A percentile compares a stretch with the other conserved stretches of the same genome.
Conservation (phyloP, 2,888 invertebrate genomes). For the Muschampia staudingeri region DNA sequence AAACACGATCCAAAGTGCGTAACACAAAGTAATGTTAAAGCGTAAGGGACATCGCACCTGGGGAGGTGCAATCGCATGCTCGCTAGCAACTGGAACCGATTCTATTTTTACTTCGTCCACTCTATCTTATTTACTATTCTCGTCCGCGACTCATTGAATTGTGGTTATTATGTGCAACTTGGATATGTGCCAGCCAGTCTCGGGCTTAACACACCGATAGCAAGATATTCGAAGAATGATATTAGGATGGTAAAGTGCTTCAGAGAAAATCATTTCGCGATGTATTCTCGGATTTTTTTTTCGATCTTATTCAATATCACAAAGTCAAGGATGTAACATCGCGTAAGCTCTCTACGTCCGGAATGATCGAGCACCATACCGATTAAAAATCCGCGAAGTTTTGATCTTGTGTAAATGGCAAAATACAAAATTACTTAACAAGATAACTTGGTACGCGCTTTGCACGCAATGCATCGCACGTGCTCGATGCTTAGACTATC, state of each 20-base stretch:
- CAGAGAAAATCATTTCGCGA: constrained; percentile 74
- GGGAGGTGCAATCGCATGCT: constrained; percentile 87
- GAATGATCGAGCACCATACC: constrained; percentile 11
- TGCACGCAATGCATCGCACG: constrained; percentile 40
- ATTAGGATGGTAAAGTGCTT: constrained; percentile 79
- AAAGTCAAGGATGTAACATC: constrained; percentile 77
- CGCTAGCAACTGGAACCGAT: constrained; percentile 87
- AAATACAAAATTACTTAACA: constrained; percentile 57
- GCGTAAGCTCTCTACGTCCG: constrained; percentile 19
- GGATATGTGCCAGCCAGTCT: constrained; percentile 88
- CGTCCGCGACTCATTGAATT: constrained; percentile 91
- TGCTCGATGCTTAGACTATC: constrained; percentile 32
- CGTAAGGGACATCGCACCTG: constrained; percentile 85
- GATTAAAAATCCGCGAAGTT: background rate
- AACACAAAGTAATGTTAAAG: constrained; percentile 56
- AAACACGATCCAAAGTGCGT: constrained; percentile 34
- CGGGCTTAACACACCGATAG: constrained; percentile 86
- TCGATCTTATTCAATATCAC: constrained; percentile 70
- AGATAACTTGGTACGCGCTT: constrained; percentile 29
- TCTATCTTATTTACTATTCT: constrained; percentile 91
- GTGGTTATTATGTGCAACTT: constrained; percentile 91
- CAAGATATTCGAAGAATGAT: constrained; percentile 88
- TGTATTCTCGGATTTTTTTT: constrained; percentile 72
- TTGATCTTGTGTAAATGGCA: constrained; percentile 18
- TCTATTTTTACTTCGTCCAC: constrained; percentile 90